Evolutionary conservation across 1,140 invertebrate species (phyloP).

Genomic region (Eufriesea mexicana): DNA sequence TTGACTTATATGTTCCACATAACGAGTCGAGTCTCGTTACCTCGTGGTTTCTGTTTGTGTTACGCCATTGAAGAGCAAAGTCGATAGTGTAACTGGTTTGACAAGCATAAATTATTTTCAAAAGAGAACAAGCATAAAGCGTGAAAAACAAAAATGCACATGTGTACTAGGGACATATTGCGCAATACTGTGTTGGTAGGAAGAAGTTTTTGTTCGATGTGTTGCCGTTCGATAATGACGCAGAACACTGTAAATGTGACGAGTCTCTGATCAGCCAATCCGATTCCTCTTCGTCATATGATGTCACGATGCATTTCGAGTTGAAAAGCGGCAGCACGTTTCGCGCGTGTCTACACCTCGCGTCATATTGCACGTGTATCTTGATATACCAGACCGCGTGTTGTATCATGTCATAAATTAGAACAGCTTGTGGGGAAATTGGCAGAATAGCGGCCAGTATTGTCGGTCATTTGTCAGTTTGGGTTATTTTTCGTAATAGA

Average conservation of each 20-base stretch:
- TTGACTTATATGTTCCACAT: too few species aligned
- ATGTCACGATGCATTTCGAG: conserved; percentile 13
- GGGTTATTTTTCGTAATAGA: not conserved
- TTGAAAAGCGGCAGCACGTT: not conserved
- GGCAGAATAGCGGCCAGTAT: not conserved
- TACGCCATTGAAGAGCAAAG: not conserved
- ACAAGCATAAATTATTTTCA: not conserved
- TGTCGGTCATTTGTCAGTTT: not conserved
- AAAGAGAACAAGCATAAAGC: not conserved
- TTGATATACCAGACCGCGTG: not conserved
- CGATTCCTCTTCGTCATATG: not conserved
- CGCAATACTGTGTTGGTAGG: not conserved
- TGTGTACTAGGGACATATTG: not conserved
- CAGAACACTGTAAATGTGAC: conserved; percentile 21
- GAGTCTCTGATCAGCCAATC: conserved; percentile 44
- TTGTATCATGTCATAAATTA: not conserved
- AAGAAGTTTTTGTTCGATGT: not conserved
- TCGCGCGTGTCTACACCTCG: not conserved
- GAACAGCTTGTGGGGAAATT: not conserved
- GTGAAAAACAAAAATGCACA: not conserved
- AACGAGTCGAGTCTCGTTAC: not conserved
- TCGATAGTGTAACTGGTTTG: conserved; percentile 7
- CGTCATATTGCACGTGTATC: not conserved
- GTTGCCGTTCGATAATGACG: conserved; percentile 30
- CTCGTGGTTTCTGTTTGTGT: not conserved